A percentile compares a stretch with the other conserved stretches of the same genome.
Evolutionary conservation across 2,797 vertebrate species (phyloP).

Genomic region (Sebastes nivosus): DNA sequence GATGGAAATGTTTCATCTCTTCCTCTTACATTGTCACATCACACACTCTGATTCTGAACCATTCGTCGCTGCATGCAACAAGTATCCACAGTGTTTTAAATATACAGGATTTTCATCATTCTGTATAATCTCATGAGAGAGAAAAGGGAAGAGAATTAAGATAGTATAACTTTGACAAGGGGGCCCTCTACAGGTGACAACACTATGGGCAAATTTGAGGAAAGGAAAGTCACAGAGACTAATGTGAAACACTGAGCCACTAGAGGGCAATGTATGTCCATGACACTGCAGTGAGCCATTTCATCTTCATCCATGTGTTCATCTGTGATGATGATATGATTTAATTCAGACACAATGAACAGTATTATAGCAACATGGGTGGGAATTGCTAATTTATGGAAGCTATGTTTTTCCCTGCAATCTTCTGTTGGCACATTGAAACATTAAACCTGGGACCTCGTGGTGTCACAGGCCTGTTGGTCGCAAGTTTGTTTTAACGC

Average conservation of each 20-base stretch:
- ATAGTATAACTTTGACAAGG: constrained; percentile 51
- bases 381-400: background rate
- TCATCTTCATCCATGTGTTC: background rate
- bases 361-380: background rate
- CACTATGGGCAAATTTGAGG: background rate
- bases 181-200: constrained; percentile 67
- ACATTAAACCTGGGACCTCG: background rate
- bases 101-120: background rate
- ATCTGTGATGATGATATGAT: background rate
- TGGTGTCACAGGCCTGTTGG: background rate
- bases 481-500: too few species aligned
- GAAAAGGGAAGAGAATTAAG: background rate
- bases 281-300: background rate
- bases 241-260: constrained; percentile 22
- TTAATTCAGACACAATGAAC: background rate
- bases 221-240: background rate
- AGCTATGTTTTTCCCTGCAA: background rate
- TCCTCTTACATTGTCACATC: constrained; percentile 26
- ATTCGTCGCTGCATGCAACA: constrained; percentile 3
- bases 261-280: constrained; percentile 45
- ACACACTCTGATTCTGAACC: background rate
- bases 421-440: background rate
- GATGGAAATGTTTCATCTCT: constrained; percentile 16
- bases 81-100: background rate
- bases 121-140: background rate